Base-by-base conservation (phyloP, 2,113 vertebrate species). In the Bubalus kerabau region DNA sequence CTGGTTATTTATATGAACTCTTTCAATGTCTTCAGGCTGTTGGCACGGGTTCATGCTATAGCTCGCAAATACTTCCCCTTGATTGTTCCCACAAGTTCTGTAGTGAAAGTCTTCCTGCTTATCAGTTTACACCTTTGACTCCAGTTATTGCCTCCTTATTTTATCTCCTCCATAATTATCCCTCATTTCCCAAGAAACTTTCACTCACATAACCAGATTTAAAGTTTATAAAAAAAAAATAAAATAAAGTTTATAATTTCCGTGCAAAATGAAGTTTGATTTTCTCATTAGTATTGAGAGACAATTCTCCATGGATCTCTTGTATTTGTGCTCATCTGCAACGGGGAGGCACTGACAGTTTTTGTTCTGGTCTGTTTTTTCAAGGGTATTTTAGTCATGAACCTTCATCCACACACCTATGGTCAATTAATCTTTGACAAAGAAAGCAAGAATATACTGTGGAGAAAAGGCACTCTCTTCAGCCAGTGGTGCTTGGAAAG, bases 131-230 rank as follows among this genome's bases (percentile, higher is more conserved):
- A 50, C 56, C 81, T 71, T 62, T 3, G 23, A 12, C n/a, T 60
- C 26, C 46, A 46, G 48, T 40, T 82, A 67, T 32, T 78, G 50
- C 36, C 46, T 62, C 12, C 83, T 90, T 71, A 28, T 86, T 78
- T 94, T 91, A 96, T 92, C 88, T 71, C 36, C 46, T 87, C 10
- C 13, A 14, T 46, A 7, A 80, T 62, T 13, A 81, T 13, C n/a
- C 84, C 17, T 76, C 56, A 5, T 3, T 5, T 26, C 59, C 30
- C 40, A 8, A 46, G 40, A 32, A 43, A 78, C 78, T 93, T 82
- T 82, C 67, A 32, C 60, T 96, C 15, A 0, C 0, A 1, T 13
- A 59, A 82, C 24, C 57, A n/a, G 43, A 32, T 56, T 62, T 76
- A 74, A 32, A 56, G 32, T 52, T 93, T 76, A 46, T 43, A 21